Evolutionary conservation across 2,113 vertebrate genomes (phyloP).

Genomic region (Neomonachus schauinslandi): DNA sequence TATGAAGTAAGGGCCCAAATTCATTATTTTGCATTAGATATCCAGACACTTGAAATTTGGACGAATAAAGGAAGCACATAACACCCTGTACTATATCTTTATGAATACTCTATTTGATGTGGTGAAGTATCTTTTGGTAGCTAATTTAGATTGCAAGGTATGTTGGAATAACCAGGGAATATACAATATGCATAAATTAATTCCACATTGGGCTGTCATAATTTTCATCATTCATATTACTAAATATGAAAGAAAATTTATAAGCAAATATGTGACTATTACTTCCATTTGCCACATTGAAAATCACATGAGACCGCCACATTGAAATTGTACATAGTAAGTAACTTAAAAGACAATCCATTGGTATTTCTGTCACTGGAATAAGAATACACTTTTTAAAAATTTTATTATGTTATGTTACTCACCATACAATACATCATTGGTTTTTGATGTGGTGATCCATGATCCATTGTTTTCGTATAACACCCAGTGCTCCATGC

Average conservation of each 20-base stretch:
- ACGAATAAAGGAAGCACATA: not conserved
- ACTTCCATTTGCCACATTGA: not conserved
- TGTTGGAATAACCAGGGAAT: not conserved
- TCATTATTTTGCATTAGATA: not conserved
- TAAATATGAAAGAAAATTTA: not conserved
- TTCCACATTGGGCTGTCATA: not conserved
- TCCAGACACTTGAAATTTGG: not conserved
- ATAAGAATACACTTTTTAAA: not conserved
- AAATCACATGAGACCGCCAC: not conserved
- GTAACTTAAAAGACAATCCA: not conserved
- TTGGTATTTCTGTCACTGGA: not conserved
- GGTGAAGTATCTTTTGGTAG: not conserved
- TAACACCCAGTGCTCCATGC: too few relatives aligned
- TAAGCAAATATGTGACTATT: not conserved
- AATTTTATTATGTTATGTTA: too few relatives aligned
- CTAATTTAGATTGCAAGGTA: not conserved
- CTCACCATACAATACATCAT: too few relatives aligned
- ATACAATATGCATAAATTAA: not conserved
- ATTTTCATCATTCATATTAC: not conserved
- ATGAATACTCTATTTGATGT: not conserved
- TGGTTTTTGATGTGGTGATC: too few relatives aligned
- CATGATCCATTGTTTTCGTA: too few relatives aligned
- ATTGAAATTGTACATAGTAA: not conserved
- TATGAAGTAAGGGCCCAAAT: not conserved
- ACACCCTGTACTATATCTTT: not conserved